Evolutionary conservation across 2,797 vertebrate species (phyloP), one percentile per base, ranked within the genome.

Genomic region (Lacerta viridis): DNA sequence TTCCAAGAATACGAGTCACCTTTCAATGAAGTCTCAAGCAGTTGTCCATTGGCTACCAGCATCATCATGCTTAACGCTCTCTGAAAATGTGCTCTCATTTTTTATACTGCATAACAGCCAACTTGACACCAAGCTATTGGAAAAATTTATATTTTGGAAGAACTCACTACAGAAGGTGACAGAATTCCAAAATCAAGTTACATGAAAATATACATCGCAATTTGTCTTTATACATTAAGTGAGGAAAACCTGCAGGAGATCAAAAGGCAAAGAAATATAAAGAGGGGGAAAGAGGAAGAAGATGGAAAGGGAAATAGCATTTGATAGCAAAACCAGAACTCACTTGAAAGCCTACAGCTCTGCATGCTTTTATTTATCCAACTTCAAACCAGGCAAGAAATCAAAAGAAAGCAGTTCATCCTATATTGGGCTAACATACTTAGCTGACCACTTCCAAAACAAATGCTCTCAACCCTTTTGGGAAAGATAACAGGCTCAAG

Each of bases 121-220:
- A 93, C 92, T 94, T 95, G 94, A 97, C 96, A 97, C 94, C 29
- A 79, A n/a, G 90, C 96, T 98, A 98, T 98, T 98, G 98, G 97
- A 98, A 99, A 99, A 98, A 98, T 96, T 98, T 98, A 97, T 98
- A 98, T 99, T 99, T 99, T 98, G 98, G 98, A 99, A 98, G 98
- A 99, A 98, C 98, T 98, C 97, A 98, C 98, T 98, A 99, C 98
- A 99, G 97, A 97, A 97, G 97, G 98, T 98, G 98, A 98, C 98
- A 98, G 97, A 98, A 97, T 98, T 98, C 97, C 97, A 97, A 97
- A 98, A 97, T 97, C 97, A 97, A 97, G 98, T 99, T 98, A 99
- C 98, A 99, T 98, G 98, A 99, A 99, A 99, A 99, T 99, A 99
- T 99, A 99, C 98, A 99, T 98, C 97, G 97, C 98, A 97, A 98